Percentiles rank a stretch among this genome's conserved stretches.
These are phyloP conservation scores for Odontomyia ornata DNA, from an alignment of 2,888 invertebrate species.

Conservation along the genomic window DNA sequence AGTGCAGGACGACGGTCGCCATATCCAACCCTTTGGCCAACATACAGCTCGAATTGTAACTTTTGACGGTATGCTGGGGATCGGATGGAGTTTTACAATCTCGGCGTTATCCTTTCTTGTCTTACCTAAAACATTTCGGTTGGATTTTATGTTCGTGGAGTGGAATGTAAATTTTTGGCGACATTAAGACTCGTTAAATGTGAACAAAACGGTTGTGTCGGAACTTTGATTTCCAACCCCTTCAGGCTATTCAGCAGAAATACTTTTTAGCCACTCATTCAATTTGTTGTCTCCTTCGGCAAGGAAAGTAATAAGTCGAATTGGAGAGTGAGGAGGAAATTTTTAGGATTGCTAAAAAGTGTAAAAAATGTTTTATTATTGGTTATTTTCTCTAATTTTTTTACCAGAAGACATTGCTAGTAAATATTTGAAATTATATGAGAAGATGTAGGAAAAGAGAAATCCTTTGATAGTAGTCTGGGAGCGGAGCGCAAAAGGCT, in stretches of 20 bases:
- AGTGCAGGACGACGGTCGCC: conserved; percentile 22
- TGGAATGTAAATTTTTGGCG: conserved; percentile 41
- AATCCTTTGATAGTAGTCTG: no score
- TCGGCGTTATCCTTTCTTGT: conserved; percentile 14
- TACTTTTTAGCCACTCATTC: conserved; percentile 11
- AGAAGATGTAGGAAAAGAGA: no score
- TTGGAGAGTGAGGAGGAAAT: no score
- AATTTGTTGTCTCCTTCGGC: background rate
- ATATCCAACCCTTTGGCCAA: conserved; percentile 1
- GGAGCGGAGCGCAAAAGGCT: no score
- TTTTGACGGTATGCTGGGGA: conserved; percentile 23
- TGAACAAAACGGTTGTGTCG: conserved; percentile 23
- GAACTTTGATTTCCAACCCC: conserved; percentile 40
- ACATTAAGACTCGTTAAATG: conserved; percentile 41
- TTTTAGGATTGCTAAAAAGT: no score
- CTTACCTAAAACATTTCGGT: conserved; percentile 30
- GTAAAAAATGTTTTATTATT: no score
- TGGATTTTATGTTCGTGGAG: conserved; percentile 16
- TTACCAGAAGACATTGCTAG: no score
- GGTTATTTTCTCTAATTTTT: no score
- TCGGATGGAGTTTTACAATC: background rate
- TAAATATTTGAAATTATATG: no score
- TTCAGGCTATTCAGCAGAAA: conserved; percentile 42
- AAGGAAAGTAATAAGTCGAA: background rate
- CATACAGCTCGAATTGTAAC: background rate